phyloP scores from a whole-genome alignment of 2,888 invertebrate species.

The Trachelus stipa region DNA sequence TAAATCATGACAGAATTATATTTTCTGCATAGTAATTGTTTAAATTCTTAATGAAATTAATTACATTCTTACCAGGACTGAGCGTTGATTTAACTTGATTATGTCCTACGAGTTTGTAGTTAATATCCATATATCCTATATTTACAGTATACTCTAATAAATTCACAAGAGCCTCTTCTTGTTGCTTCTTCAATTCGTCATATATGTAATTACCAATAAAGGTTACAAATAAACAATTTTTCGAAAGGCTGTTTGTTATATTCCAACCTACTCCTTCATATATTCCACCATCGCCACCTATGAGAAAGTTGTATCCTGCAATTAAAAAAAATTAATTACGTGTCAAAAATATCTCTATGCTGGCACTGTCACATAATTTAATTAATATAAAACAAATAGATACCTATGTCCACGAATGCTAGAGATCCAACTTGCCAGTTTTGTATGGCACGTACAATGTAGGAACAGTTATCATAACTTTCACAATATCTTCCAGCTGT shows the following conservation, averaged over 20 bases:
- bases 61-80: conserved; percentile 78
- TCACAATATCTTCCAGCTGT: not conserved
- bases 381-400: not conserved
- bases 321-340: not conserved
- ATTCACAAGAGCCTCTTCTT: conserved; percentile 72
- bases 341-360: no score
- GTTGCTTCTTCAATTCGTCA: conserved; percentile 47
- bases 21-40: not conserved
- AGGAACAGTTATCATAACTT: not conserved
- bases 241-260: conserved; percentile 72
- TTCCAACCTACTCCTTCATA: conserved; percentile 84
- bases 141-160: conserved; percentile 75
- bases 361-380: no score
- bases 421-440: not conserved
- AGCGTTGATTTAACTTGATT: conserved; percentile 75
- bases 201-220: conserved; percentile 79
- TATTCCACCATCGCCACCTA: conserved; percentile 82
- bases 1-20: not conserved
- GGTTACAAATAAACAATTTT: conserved; percentile 71
- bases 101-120: conserved; percentile 78
- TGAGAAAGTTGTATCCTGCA: conserved; percentile 73
- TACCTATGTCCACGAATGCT: not conserved
- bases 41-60: conserved; percentile 59
- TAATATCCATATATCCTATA: conserved; percentile 71
- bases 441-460: not conserved